Evolutionary conservation across 2,797 vertebrate genomes (phyloP).

Genomic region (Geotrypetes seraphini): DNA sequence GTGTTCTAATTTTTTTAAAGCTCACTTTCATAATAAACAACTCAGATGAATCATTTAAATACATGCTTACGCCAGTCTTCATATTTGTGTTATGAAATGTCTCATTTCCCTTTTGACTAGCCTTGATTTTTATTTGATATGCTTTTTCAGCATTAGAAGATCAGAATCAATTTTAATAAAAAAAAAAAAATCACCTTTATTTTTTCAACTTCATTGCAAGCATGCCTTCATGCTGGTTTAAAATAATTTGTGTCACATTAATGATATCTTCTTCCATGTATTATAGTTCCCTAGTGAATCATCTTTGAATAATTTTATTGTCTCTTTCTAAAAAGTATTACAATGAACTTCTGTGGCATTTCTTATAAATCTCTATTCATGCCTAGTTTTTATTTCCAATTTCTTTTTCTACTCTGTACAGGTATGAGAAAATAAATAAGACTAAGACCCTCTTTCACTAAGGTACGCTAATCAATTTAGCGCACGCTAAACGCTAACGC

Average conservation of each 20-base stretch:
- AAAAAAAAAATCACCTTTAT: too few species aligned
- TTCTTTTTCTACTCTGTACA: constrained; percentile 10
- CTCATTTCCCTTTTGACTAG: constrained; percentile 12
- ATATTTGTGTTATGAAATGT: neutral
- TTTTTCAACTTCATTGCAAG: constrained; percentile 9
- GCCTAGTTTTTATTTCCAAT: neutral
- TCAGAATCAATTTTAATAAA: constrained; percentile 14
- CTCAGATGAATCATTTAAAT: constrained; percentile 15
- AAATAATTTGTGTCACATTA: constrained; percentile 19
- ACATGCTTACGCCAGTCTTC: constrained; percentile 2
- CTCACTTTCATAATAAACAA: constrained; percentile 6
- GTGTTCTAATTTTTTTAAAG: constrained; percentile 4
- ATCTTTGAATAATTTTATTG: neutral
- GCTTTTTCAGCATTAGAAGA: constrained; percentile 7
- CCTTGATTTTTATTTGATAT: constrained; percentile 13
- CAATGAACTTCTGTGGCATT: neutral
- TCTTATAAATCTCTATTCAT: neutral
- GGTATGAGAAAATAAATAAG: neutral
- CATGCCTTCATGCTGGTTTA: neutral
- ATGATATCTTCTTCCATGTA: neutral
- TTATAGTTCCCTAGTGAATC: constrained; percentile 2
- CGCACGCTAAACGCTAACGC: too few species aligned
- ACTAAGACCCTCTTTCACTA: too few species aligned
- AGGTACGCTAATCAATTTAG: too few species aligned
- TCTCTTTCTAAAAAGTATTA: constrained; percentile 5